These are phyloP conservation scores for Geopemphigus sp. DNA, from an alignment of 1,140 invertebrate species.

Conservation along the genomic window DNA sequence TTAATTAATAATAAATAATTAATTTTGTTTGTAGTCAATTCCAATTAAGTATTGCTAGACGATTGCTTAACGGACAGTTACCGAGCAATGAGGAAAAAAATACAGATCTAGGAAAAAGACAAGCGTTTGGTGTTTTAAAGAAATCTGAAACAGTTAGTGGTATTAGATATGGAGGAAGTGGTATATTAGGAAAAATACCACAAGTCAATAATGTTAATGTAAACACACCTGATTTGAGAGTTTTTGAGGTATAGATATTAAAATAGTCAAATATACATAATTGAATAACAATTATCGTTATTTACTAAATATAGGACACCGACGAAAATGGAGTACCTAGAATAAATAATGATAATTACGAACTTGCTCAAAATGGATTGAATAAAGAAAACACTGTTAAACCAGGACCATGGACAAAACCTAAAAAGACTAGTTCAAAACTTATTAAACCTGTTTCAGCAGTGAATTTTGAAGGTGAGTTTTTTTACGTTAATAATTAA, in stretches of 20 bases:
- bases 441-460: slow-evolving; percentile 49
- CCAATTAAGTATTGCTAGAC: slow-evolving; percentile 62
- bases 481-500: slow-evolving; percentile 4
- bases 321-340: slow-evolving; percentile 9
- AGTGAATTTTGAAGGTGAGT: slow-evolving; percentile 52
- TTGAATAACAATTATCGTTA: not conserved
- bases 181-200: not conserved
- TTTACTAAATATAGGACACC: slow-evolving; percentile 14
- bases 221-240: not conserved
- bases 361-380: not conserved
- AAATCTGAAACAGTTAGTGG: slow-evolving; percentile 57
- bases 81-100: slow-evolving; percentile 59
- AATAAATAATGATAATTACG: not conserved
- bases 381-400: slow-evolving; percentile 64
- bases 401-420: slow-evolving; percentile 63
- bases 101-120: slow-evolving; percentile 61
- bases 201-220: slow-evolving; percentile 18
- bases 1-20: not conserved
- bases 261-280: too few relatives aligned
- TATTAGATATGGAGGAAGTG: slow-evolving; percentile 55
- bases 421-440: not conserved
- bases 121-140: slow-evolving; percentile 67
- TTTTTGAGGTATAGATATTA: slow-evolving; percentile 15
- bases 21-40: slow-evolving; percentile 61
- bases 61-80: slow-evolving; percentile 62